Evolutionary conservation across 2,888 invertebrate species (phyloP).

Genomic region (Drosophila bunnanda): DNA sequence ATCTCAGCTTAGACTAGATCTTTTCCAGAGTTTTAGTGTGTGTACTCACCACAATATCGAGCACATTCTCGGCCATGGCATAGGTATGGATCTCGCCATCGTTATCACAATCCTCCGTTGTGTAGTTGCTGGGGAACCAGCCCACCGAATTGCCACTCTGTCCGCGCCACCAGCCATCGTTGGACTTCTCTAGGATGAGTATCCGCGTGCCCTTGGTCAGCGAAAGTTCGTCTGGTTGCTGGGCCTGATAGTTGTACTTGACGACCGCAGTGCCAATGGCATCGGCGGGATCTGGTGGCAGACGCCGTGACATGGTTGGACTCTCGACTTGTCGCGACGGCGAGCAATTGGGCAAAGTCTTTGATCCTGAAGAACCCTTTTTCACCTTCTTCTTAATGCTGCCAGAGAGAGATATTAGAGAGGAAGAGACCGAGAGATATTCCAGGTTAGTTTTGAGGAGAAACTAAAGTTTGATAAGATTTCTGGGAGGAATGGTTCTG

Average conservation of each 20-base stretch:
- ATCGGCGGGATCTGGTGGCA: constrained; percentile 93
- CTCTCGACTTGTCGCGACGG: constrained; percentile 92
- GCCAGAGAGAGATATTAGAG: constrained; percentile 60
- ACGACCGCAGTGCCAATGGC: constrained; percentile 95
- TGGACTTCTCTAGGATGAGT: constrained; percentile 98
- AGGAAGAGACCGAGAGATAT: not conserved
- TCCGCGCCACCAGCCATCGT: constrained; percentile 99
- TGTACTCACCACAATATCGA: constrained; percentile 92
- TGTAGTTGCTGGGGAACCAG: constrained; percentile 99
- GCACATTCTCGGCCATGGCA: constrained; percentile 97
- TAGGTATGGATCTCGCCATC: constrained; percentile 96
- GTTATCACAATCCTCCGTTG: constrained; percentile 94
- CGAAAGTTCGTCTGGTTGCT: constrained; percentile 97
- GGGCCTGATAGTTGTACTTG: constrained; percentile 97
- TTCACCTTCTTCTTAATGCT: constrained; percentile 95
- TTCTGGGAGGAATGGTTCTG: not conserved
- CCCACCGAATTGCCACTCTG: constrained; percentile 88
- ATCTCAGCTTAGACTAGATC: not conserved
- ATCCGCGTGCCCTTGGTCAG: constrained; percentile 97
- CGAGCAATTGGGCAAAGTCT: constrained; percentile 93
- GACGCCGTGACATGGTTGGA: constrained; percentile 90
- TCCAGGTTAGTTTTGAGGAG: not conserved
- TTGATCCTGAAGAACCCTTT: constrained; percentile 92
- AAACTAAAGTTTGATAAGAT: not conserved
- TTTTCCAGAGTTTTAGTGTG: not conserved